phyloP scores from a whole-genome alignment of 2,113 vertebrate species.

The Hymenochirus boettgeri region DNA sequence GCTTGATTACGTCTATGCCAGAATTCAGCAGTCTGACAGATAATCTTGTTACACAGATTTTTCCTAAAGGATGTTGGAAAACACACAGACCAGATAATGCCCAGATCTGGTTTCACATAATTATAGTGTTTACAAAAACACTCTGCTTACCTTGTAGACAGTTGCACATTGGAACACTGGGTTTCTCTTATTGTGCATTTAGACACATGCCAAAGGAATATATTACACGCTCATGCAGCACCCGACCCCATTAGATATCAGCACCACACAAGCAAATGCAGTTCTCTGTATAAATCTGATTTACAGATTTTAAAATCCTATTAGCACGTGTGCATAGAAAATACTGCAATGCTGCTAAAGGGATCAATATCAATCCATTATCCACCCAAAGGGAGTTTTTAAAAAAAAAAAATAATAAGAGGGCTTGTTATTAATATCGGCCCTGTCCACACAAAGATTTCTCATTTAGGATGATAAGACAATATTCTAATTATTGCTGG shows the following conservation, averaged over 20 bases:
- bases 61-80: too few species aligned
- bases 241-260: not conserved
- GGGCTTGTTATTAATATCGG: not conserved
- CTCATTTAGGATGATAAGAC: too few species aligned
- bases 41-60: too few species aligned
- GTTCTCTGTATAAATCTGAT: not conserved
- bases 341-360: slow-evolving; percentile 43
- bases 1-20: too few species aligned
- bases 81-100: too few species aligned
- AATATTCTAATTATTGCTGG: too few species aligned
- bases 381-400: not conserved
- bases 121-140: too few species aligned
- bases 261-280: not conserved
- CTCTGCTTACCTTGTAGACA: too few species aligned
- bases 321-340: not conserved
- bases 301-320: too few species aligned
- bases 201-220: not conserved
- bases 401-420: not conserved
- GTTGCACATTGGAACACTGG: not conserved
- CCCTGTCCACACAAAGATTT: slow-evolving; percentile 2
- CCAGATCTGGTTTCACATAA: too few species aligned
- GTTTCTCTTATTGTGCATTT: not conserved
- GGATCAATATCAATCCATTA: not conserved
- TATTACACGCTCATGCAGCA: slow-evolving; percentile 1
- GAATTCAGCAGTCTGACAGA: too few species aligned